A percentile compares a stretch with the other conserved stretches of the same genome.
These are phyloP conservation scores for Morphnarchus princeps DNA, from an alignment of 2,113 vertebrate genomes.

Conservation along the genomic window DNA sequence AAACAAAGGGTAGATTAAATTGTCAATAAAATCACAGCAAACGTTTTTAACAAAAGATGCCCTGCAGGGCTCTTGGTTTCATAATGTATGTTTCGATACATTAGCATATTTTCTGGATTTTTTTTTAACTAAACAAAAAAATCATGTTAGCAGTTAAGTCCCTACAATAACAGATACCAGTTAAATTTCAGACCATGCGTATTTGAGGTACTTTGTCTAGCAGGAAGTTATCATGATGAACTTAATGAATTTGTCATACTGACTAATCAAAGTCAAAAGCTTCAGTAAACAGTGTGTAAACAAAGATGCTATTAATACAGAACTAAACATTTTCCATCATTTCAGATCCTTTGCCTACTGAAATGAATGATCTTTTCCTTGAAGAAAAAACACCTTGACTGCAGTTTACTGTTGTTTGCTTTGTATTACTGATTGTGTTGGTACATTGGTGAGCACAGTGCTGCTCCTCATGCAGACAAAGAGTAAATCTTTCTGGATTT, in stretches of 20 bases:
- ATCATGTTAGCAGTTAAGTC: not conserved
- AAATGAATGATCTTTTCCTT: not conserved
- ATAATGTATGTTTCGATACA: not conserved
- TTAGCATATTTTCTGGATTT: not conserved
- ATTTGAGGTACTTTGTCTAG: not conserved
- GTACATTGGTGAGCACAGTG: not conserved
- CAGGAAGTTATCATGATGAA: not conserved
- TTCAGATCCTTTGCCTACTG: not conserved
- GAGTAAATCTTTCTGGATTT: not conserved
- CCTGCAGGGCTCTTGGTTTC: not conserved
- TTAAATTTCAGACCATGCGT: not conserved
- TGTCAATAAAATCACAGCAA: conserved; percentile 3
- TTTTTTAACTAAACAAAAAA: not conserved
- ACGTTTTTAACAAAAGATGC: conserved; percentile 21
- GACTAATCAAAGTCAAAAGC: not conserved
- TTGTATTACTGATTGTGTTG: not conserved
- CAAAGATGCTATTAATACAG: not conserved
- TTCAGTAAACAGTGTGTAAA: not conserved
- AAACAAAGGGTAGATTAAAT: conserved; percentile 24
- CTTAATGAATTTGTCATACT: not conserved
- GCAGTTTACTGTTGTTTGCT: not conserved
- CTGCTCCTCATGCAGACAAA: not conserved
- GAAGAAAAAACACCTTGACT: not conserved
- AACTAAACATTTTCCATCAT: not conserved
- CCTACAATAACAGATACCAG: not conserved